Conservation (phyloP, 2,888 invertebrate species). For the Isoperla grammatica region DNA sequence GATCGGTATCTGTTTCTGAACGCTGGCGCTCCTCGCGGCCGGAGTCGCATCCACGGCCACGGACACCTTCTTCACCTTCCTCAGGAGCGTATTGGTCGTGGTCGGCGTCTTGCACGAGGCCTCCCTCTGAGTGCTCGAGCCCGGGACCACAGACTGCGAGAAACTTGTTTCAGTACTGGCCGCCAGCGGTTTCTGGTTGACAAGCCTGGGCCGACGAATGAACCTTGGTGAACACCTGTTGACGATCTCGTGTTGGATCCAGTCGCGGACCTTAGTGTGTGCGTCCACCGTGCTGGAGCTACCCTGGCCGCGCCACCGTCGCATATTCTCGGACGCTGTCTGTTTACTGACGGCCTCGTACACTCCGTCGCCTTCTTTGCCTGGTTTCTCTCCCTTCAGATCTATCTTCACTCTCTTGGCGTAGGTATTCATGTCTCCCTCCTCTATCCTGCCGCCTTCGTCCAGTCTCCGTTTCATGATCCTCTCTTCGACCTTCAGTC, state of each 20-base stretch:
- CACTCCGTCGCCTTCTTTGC: conserved; percentile 8
- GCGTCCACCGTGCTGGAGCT: conserved; percentile 79
- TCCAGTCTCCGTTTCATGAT: conserved; percentile 44
- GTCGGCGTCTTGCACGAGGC: conserved; percentile 12
- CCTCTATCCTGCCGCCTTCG: conserved; percentile 9
- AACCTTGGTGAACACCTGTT: conserved; percentile 44
- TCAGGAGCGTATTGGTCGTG: conserved; percentile 15
- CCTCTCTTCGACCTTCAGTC: conserved; percentile 49
- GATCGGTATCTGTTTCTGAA: conserved; percentile 69
- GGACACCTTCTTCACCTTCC: conserved; percentile 56
- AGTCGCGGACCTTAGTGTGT: conserved; percentile 78
- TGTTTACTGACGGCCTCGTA: conserved; percentile 25
- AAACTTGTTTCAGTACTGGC: conserved; percentile 8
- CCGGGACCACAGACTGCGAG: neutral
- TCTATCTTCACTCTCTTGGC: neutral
- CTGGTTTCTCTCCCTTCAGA: conserved; percentile 1
- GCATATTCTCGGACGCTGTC: conserved; percentile 43
- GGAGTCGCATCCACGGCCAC: conserved; percentile 76
- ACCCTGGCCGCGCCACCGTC: conserved; percentile 60
- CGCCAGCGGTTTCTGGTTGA: neutral
- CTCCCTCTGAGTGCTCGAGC: neutral
- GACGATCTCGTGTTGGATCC: conserved; percentile 77
- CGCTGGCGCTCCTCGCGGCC: conserved; percentile 63
- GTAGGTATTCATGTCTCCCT: conserved; percentile 5
- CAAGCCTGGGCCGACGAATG: conserved; percentile 12